Base-by-base conservation (phyloP, 2,797 vertebrate species). In the Fratercula arctica region DNA sequence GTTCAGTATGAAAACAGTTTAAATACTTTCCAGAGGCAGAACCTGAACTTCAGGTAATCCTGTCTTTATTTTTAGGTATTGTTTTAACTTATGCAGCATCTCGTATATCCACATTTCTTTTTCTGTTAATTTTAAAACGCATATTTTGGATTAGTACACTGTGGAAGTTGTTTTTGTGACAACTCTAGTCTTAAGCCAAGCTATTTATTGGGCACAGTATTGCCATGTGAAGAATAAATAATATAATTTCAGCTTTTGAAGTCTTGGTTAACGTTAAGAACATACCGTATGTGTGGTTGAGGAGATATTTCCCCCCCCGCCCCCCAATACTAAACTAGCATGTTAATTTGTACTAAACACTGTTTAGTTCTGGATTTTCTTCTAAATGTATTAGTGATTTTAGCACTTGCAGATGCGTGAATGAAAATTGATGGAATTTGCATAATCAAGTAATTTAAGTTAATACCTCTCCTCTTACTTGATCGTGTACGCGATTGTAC, bases 21-120 rank as follows among this genome's bases (percentile, higher is more conserved):
- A 81, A 89, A 50, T 70, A 5, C 57, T 91, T 89, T 87, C 46
- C 67, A 88, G 89, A 87, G 85, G 93, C 96, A 96, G 94, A 90
- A 93, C 92, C 81, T 97, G 94, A 96, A 94, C 85, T 95, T 96
- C 85, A 83, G 95, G 85, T 95, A 93, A 70, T 96, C 85, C 89
- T 95, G 37, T 83, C 80, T 89, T 84, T 87, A 69, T 92, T 95
- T 94, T 93, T 92, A 87, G 92, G 57, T 41, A 13, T 31, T 95
- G 60, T 73, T 93, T 86, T 85, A 94, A 88, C 73, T 63, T 78
- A 4, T 53, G 57, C 45, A 86, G 50, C 51, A 41, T 53, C 89
- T 90, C 4, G 15, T 89, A 43, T 33, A 17, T 87, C 50, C 68
- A 13, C 66, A 1, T 86, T 91, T 84, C 86, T 93, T 6, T 82